Base-by-base conservation (phyloP, 2,113 vertebrate genomes). In the Asarcornis scutulata region DNA sequence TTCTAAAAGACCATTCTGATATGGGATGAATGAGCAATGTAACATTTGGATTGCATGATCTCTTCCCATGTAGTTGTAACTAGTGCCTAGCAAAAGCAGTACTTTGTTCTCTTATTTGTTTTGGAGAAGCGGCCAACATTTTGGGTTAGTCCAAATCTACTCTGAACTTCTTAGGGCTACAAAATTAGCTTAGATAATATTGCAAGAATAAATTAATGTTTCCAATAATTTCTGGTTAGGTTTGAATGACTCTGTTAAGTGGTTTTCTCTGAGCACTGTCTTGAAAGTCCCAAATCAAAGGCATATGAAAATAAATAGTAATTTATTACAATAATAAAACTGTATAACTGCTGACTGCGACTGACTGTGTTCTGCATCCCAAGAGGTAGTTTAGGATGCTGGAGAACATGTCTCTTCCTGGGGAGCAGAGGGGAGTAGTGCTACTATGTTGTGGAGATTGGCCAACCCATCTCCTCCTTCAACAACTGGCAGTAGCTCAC, bases 131-230 rank as follows among this genome's bases (percentile, higher is more conserved):
- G 66, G 72, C n/a, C 58, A 69, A 38, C 9, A 36, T 85, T 94
- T 91, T 18, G 6, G 27, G 76, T 73, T 79, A 92, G 71, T 68
- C 12, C 50, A 87, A 60, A 82, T 89, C 87, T 62, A 25, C 25
- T 83, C 48, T 83, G 63, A 95, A 92, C 48, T 79, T 91, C 32
- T 79, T 79, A 62, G 9, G 62, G 16, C 62, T 91, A 44, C 40
- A 91, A 85, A 94, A 94, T 85, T 82, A 84, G 7, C 16, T n/a
- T 62, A 76, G 66, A 82, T 91, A 89, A 72, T 85, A 58, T 84
- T 83, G 50, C 50, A 85, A 89, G 59, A 63, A n/a, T 79, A 91
- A 82, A 68, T 81, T 88, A 89, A 69, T 44, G 27, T 73, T 95
- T 68, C 63, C 82, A 66, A 40, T 53, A 66, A 44, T 85, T 76